These are phyloP conservation scores for Leptopilina myrica DNA, from an alignment of 2,888 invertebrate species.

Conservation along the genomic window DNA sequence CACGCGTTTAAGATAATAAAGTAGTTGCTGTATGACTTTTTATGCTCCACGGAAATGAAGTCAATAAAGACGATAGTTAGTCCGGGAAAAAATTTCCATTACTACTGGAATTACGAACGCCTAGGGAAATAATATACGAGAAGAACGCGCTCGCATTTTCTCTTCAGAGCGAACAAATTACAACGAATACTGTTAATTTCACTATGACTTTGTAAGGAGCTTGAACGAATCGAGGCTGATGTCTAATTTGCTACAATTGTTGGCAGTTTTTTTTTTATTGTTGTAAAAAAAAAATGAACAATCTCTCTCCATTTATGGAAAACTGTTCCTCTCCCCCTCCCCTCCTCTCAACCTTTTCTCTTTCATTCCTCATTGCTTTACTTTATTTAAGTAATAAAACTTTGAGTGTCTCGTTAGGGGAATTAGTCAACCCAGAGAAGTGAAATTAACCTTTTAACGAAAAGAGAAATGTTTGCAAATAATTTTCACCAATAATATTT, in stretches of 20 bases:
- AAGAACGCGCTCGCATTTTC: slow-evolving; percentile 12
- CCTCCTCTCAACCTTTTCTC: too few relatives aligned
- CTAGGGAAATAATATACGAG: slow-evolving; percentile 14
- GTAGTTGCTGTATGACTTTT: slow-evolving; percentile 23
- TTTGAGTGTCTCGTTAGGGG: neutral
- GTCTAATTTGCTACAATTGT: slow-evolving; percentile 28
- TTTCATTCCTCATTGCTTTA: too few relatives aligned
- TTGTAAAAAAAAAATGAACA: neutral
- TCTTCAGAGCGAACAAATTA: neutral
- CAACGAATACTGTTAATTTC: slow-evolving; percentile 21
- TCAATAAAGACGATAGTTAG: slow-evolving; percentile 30
- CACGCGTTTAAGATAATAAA: slow-evolving; percentile 29
- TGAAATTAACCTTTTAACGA: neutral
- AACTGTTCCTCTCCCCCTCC: neutral
- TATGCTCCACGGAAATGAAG: slow-evolving; percentile 28
- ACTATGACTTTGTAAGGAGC: slow-evolving; percentile 26
- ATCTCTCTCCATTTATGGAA: neutral
- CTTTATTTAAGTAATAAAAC: slow-evolving; percentile 14
- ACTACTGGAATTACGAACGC: slow-evolving; percentile 17
- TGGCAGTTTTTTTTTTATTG: slow-evolving; percentile 2
- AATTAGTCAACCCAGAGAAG: slow-evolving; percentile 9
- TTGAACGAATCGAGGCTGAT: slow-evolving; percentile 11
- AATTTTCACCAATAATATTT: too few relatives aligned
- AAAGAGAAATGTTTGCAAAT: slow-evolving; percentile 1
- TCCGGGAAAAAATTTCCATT: slow-evolving; percentile 20